Base-by-base conservation (phyloP, 2,888 invertebrate genomes). In the Cheilosia vulpina region DNA sequence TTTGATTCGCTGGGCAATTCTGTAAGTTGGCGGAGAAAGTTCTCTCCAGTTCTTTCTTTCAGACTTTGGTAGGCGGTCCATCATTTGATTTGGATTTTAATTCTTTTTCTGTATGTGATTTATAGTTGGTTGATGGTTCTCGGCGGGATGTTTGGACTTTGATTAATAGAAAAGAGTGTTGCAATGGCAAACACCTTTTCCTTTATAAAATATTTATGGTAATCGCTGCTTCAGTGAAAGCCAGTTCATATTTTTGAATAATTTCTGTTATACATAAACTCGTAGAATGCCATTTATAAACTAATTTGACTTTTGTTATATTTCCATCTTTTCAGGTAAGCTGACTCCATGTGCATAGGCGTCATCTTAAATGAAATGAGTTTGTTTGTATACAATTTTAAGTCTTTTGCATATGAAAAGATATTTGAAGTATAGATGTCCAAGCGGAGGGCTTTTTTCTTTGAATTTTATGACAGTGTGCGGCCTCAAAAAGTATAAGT, bases 281-380 rank as follows among this genome's bases (percentile, higher is more conserved):
- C 6, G 27, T 17, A 55, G 11, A 47, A 38, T 31, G 38, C 13
- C 13, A 38, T n/a, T 47, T 21, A 57, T 41, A 43, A 53, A n/a
- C 5, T 19, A 0, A 19, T 17, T 13, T 38, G 11, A 11, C 38
- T 19, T n/a, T 76, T 43, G 27, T 60, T 41, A 27, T 5, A 6
- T 53, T 57, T 55, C 9, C 63, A 57, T 82, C 45, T 15, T 82
- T 82, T 58, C 71, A 82, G 82, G 82, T 82, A 82, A 81, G 57
- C 69, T 24, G 24, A 60, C 43, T 24, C 24, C 6, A 7, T 43
- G 6, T 43, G 27, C 27, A 27, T 27, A 6, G 27, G 7, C 27
- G 6, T 27, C 6, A 27, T 6, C 27, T 7, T 7, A 6, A 27
- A 2, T 6, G 27, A 6, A 27, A 9, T 6, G 9, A 11, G 34